Conservation (phyloP, 2,113 vertebrate genomes). For the Periophthalmus modestus region DNA sequence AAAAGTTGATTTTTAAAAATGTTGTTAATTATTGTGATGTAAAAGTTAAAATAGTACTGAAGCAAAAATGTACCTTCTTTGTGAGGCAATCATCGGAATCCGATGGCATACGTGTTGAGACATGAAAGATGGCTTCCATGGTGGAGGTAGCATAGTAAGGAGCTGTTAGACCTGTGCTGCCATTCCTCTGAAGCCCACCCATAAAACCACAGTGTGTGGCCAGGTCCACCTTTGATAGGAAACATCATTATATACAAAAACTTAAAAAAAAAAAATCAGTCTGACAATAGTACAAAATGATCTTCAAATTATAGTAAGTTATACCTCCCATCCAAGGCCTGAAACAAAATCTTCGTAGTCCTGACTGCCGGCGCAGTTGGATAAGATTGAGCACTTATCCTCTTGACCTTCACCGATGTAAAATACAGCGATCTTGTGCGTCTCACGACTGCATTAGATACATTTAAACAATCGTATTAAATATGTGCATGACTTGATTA, state of each 20-base stretch:
- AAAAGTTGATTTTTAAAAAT: too few relatives aligned
- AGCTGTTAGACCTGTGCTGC: conserved; percentile 92
- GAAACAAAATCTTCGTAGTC: conserved; percentile 96
- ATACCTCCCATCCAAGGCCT: conserved; percentile 98
- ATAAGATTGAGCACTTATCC: conserved; percentile 95
- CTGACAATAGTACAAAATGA: conserved; percentile 1
- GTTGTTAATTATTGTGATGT: not conserved
- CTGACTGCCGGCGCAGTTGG: conserved; percentile 92
- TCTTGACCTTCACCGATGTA: conserved; percentile 98
- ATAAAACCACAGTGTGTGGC: conserved; percentile 96
- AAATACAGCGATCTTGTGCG: conserved; percentile 97
- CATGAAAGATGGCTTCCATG: conserved; percentile 95
- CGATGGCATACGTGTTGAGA: conserved; percentile 97
- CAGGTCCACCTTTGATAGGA: conserved; percentile 84
- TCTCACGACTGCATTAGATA: conserved; percentile 84
- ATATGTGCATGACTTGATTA: conserved; percentile 16
- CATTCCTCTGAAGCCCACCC: conserved; percentile 96
- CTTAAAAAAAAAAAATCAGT: not conserved
- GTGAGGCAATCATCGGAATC: conserved; percentile 92
- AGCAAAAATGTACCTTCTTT: conserved; percentile 86
- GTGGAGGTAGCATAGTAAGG: conserved; percentile 98
- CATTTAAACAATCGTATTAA: conserved; percentile 21
- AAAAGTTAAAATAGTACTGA: not conserved
- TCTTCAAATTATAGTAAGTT: not conserved
- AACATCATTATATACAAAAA: conserved; percentile 7